Percentiles rank a stretch among this genome's conserved stretches.
Evolutionary conservation across 2,888 invertebrate species (phyloP).

Genomic region (Thelaira solivaga): DNA sequence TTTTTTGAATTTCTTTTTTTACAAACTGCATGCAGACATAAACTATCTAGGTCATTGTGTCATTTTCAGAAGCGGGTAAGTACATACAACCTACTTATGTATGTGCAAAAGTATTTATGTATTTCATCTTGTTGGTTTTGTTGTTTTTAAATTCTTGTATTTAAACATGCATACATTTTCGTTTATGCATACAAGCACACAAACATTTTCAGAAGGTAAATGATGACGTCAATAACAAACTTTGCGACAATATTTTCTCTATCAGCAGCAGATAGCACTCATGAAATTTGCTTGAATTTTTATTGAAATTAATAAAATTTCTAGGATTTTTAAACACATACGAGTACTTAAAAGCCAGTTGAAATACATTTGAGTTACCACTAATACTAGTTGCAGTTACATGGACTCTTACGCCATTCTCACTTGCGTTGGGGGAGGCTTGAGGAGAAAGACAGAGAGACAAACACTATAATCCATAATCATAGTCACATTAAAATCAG

Average conservation of each 20-base stretch:
- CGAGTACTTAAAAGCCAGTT: no score
- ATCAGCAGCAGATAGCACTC: neutral
- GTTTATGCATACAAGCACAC: neutral
- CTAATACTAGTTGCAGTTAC: no score
- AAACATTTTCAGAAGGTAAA: conserved; percentile 70
- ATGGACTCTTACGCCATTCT: no score
- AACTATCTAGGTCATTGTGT: conserved; percentile 60
- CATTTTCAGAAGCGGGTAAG: conserved; percentile 40
- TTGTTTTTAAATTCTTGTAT: neutral
- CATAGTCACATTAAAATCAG: no score
- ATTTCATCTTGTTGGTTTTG: no score
- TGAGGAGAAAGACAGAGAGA: no score
- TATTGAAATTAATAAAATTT: neutral
- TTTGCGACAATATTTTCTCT: neutral
- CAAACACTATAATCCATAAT: no score
- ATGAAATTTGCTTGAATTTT: neutral
- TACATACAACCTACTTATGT: neutral
- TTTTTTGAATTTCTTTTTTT: neutral
- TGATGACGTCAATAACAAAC: conserved; percentile 73
- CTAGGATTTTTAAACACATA: no score
- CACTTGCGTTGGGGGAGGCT: no score
- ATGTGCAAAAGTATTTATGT: no score
- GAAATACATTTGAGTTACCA: no score
- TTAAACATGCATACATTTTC: neutral
- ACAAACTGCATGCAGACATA: conserved; percentile 23